A percentile compares a stretch with the other conserved stretches of the same genome.
phyloP scores from a whole-genome alignment of 2,888 invertebrate species.

The Agonopterix subpropinquella region DNA sequence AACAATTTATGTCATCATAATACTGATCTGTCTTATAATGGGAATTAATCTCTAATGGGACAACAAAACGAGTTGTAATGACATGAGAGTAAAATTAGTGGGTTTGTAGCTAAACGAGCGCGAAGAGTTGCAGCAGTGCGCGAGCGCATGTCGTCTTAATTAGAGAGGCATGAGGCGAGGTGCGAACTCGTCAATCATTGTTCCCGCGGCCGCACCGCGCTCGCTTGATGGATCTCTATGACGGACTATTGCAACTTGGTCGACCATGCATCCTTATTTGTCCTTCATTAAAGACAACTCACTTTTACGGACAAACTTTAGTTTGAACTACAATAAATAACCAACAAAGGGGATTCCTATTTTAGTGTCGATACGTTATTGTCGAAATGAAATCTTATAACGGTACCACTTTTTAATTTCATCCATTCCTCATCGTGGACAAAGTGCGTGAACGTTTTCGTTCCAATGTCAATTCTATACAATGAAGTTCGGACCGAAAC shows the following conservation, averaged over 20 bases:
- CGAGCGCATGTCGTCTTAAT: slow-evolving; percentile 69
- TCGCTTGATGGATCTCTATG: slow-evolving; percentile 50
- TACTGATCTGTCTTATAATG: slow-evolving; percentile 9
- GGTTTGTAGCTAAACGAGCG: slow-evolving; percentile 47
- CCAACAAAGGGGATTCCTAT: not conserved
- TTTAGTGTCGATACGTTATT: too few relatives aligned
- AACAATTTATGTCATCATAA: slow-evolving; percentile 1
- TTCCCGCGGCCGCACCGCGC: slow-evolving; percentile 31
- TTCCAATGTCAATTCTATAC: too few relatives aligned
- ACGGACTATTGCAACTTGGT: slow-evolving; percentile 48
- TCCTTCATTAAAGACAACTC: not conserved
- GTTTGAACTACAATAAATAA: not conserved
- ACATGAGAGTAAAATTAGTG: slow-evolving; percentile 36
- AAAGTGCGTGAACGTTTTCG: too few relatives aligned
- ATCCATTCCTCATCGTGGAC: too few relatives aligned
- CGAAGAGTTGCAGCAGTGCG: slow-evolving; percentile 52
- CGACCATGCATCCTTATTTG: slow-evolving; percentile 49
- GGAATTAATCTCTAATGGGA: slow-evolving; percentile 12
- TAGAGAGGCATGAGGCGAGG: slow-evolving; percentile 63
- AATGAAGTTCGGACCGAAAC: too few relatives aligned
- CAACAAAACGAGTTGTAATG: slow-evolving; percentile 25
- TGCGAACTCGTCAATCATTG: slow-evolving; percentile 74
- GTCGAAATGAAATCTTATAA: too few relatives aligned
- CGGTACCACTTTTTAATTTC: too few relatives aligned
- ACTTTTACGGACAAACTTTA: not conserved